Evolutionary conservation across 2,113 vertebrate genomes (phyloP).

Genomic region (Centropristis striata): DNA sequence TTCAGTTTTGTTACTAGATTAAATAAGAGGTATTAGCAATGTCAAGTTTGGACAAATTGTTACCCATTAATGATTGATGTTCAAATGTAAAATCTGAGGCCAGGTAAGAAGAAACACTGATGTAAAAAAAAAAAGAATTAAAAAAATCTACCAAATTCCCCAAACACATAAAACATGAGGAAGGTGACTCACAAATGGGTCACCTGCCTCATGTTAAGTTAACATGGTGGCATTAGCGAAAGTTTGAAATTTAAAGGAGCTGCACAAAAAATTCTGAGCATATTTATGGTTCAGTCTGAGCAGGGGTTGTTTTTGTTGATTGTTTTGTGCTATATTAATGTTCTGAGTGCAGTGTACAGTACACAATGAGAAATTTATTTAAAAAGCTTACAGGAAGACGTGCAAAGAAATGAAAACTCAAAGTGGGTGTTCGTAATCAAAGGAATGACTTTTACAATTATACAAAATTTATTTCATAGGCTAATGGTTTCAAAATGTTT

Average conservation of each 20-base stretch:
- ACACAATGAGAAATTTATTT: not conserved
- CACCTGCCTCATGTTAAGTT: conserved; percentile 15
- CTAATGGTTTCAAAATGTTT: not conserved
- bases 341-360: no score
- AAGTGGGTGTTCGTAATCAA: conserved; percentile 11
- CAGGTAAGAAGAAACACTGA: conserved; percentile 4
- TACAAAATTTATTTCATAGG: not conserved
- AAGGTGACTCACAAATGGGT: conserved; percentile 5
- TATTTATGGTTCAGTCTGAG: no score
- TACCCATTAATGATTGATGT: conserved; percentile 38
- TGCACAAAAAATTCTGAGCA: no score
- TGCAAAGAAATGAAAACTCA: not conserved
- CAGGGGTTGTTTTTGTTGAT: no score
- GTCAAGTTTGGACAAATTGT: conserved; percentile 46
- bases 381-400: not conserved
- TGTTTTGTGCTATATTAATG: no score
- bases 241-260: not conserved
- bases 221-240: conserved; percentile 6
- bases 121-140: conserved; percentile 8
- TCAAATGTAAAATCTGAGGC: conserved; percentile 35
- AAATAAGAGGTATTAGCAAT: conserved; percentile 50
- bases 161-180: conserved; percentile 4
- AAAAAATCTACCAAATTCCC: conserved; percentile 9
- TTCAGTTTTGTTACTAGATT: conserved; percentile 53
- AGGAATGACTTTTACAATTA: conserved; percentile 1